Evolutionary conservation across 2,888 invertebrate genomes (phyloP), one percentile per base, ranked within the genome.

Genomic region (Caenorhabditis doughertyi): DNA sequence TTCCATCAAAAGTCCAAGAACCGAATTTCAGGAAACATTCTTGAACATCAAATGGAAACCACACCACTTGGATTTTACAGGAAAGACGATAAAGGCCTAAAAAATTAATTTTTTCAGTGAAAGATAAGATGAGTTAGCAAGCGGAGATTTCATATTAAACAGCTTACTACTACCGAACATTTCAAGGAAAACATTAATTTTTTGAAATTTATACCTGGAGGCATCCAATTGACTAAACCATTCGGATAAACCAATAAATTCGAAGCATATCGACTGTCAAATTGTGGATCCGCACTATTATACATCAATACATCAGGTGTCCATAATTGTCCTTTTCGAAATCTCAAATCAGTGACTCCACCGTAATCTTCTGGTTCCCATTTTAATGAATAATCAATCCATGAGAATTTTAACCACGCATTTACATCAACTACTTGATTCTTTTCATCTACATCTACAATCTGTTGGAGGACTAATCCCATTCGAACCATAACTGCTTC

Each of bases 21-120:
- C 89, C 89, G 55, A 89, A 89, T 83, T 89, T 89, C 67, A 89
- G 73, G 47, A 84, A 85, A 51, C 89, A 89, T 42, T 82, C 73
- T 60, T 98, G 98, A 93, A 97, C 97, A 93, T 98, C 98, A 94
- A 98, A 98, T 86, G 98, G 98, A 94, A 98, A 98, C 97, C 97
- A 98, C 90, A 97, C 97, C 94, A 98, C 98, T 94, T 98, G 97
- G 92, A 98, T 98, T 94, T 96, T 96, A 94, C 98, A 98, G 89
- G 87, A 88, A 9, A 89, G 64, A 47, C 87, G 86, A 67, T 88
- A 89, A 2, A 89, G 81, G 2, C 86, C 89, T 87, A 62, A n/a
- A 85, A 72, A 21, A 62, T n/a, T n/a, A n/a, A n/a, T n/a, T n/a
- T n/a, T n/a, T n/a, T n/a, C n/a, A n/a, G n/a, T n/a, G n/a, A n/a